Evolutionary conservation across 2,113 vertebrate genomes (phyloP), one percentile per base, ranked within the genome.

Genomic region (Neogale vison): DNA sequence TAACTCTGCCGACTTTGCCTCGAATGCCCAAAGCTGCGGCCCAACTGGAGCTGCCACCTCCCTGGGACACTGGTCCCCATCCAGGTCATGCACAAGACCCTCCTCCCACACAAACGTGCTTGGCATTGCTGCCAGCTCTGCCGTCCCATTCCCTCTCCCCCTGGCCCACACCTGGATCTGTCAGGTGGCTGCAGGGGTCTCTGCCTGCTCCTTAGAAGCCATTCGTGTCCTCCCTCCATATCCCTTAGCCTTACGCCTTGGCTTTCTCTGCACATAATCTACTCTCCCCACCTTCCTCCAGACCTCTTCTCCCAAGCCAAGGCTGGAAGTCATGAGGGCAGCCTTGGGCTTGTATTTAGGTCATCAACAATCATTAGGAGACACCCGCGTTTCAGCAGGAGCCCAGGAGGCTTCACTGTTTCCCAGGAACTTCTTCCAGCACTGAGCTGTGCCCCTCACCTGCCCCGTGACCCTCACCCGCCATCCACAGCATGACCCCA

Each of bases 1-100:
- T 85, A 86, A 90, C 71, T 93, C 92, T 88, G 80, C 55, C 57
- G 55, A 69, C 79, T 95, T 90, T 88, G 91, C 92, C 69, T 94
- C 3, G 0, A 81, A 61, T 24, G 79, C 69, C 65, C 72, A 36
- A 36, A 39, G 50, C 4, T 81, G 4, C 24, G 55, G 34, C 24
- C 36, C 52, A 69, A 1, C 7, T 23, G 45, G n/a, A 87, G 82
- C 12, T 29, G 42, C 71, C 69, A 71, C 39, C 20, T 52, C 42
- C 36, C 11, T 13, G 20, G 74, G 61, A 50, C 34, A 72, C 69
- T 47, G 20, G 42, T 71, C 34, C 50, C 63, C 72, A 65, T 9
- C 1, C 42, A 29, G 24, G 88, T 39, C 69, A 76, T 29, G 52
- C 34, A 15, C 39, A 77, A 69, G 80, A 39, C 69, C n/a, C 47